Base-by-base conservation (phyloP, 2,113 vertebrate species). In the Tragulus kanchil region DNA sequence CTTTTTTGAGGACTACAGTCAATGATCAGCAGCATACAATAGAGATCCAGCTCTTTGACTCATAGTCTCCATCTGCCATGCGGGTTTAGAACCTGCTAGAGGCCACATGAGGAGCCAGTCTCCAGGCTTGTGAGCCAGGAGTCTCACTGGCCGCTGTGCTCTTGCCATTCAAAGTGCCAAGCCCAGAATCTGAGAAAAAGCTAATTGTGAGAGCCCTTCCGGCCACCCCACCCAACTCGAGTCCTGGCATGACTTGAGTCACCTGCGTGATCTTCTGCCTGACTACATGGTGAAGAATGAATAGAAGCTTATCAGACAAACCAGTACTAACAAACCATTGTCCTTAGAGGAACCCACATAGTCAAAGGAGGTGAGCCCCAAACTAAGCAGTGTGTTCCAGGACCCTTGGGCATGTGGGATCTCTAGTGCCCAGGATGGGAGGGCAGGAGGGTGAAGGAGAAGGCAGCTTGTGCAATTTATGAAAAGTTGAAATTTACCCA, bases 351-450 rank as follows among this genome's bases (percentile, higher is more conserved):
- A 17, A 50, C 69, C 4, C 36, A 36, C 8, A 5, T 31, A 42
- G 75, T 48, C 79, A 83, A 36, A 81, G 13, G 13, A 61, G 28
- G 25, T 52, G 17, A 81, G 50, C 21, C 15, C 14, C 23, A 28
- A 23, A 14, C 0, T 1, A 79, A 17, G 2, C 21, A 73, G 17
- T 2, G 0, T 8, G 11, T n/a, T 21, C 85, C 25, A 50, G 26
- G 54, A 62, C 62, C 28, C 12, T 1, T 0, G 1, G 2, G 23
- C 7, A 0, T 50, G 21, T 8, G 21, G 6, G 10, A 21, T 52
- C 54, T 93, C 62, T n/a, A 23, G 48, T 25, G 16, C 14, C 26
- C 1, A 50, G 23, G 45, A 59, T 15, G 7, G 25, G 14, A 48
- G 78, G 6, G 48, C 3, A 64, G 28, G 17, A 26, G 8, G n/a